A percentile compares a stretch with the other conserved stretches of the same genome.
These are phyloP conservation scores for Ictidomys tridecemlineatus DNA, from an alignment of 2,113 vertebrate genomes.

Conservation along the genomic window DNA sequence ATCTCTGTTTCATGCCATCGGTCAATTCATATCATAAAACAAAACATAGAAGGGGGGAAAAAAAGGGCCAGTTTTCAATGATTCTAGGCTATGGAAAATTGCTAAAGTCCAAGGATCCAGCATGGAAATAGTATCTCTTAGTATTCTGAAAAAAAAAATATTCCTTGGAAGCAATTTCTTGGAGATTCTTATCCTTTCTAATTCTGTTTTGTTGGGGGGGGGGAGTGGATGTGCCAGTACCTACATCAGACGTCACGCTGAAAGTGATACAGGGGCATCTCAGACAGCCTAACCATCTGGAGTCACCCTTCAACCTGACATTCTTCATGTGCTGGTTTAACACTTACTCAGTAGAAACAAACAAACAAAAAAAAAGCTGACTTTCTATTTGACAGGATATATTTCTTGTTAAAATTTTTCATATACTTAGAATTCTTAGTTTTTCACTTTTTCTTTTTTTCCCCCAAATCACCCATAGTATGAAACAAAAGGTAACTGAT, in stretches of 20 bases:
- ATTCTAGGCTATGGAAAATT: not conserved
- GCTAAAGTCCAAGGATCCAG: not conserved
- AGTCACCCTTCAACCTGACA: not conserved
- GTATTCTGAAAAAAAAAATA: not conserved
- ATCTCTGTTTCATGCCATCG: not conserved
- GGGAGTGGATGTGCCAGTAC: not conserved
- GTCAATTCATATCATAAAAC: not conserved
- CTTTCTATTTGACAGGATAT: not conserved
- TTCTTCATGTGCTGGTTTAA: not conserved
- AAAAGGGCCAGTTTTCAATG: not conserved
- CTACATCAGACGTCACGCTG: fast-evolving
- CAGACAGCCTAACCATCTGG: not conserved
- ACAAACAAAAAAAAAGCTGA: not conserved
- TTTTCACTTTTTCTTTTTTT: not conserved
- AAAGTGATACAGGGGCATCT: fast-evolving
- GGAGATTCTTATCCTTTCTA: not conserved
- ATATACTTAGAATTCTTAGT: not conserved
- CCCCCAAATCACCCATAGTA: not conserved
- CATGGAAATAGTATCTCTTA: not conserved
- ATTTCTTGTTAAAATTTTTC: not conserved
- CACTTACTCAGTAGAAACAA: not conserved
- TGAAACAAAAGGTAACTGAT: not conserved
- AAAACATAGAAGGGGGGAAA: too few relatives aligned
- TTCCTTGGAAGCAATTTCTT: constrained; percentile 14
- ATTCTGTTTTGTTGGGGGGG: not conserved